A percentile compares a stretch with the other conserved stretches of the same genome.
Evolutionary conservation across 1,140 invertebrate genomes (phyloP).

Genomic region (Mizuhopecten yessoensis): DNA sequence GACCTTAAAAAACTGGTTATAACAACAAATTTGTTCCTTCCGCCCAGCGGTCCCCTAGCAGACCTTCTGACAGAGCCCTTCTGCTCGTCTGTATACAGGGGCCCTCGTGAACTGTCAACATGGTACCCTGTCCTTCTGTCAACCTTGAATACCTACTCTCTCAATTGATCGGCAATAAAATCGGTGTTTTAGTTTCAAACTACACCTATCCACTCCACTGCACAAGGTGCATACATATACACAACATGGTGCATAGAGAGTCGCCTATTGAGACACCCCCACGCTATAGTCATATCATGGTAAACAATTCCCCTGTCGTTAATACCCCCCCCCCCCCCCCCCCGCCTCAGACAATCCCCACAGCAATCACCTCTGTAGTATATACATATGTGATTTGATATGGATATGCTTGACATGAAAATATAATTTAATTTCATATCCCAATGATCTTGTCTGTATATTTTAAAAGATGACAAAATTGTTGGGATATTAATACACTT

Average conservation of each 20-base stretch:
- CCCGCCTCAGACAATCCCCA: not conserved
- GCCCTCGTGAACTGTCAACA: not conserved
- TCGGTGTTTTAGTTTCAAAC: constrained; percentile 9
- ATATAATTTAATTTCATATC: not conserved
- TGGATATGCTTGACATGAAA: not conserved
- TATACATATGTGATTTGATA: not conserved
- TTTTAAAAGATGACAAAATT: not conserved
- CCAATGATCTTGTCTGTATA: not conserved
- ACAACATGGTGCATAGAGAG: not conserved
- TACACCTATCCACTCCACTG: constrained; percentile 36
- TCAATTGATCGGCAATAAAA: not conserved
- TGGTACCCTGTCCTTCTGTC: not conserved
- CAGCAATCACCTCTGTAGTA: not conserved
- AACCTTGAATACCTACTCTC: not conserved
- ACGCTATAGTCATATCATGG: not conserved
- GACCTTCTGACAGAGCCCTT: not conserved
- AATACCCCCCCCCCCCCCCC: not conserved
- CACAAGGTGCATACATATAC: constrained; percentile 22
- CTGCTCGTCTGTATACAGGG: not conserved
- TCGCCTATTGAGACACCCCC: not conserved
- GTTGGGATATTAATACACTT: not conserved
- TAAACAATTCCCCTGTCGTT: not conserved
- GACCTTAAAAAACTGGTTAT: not conserved
- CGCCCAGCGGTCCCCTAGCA: not conserved
- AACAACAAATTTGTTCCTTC: not conserved